phyloP scores from a whole-genome alignment of 1,140 invertebrate genomes.

The Mizuhopecten yessoensis region DNA sequence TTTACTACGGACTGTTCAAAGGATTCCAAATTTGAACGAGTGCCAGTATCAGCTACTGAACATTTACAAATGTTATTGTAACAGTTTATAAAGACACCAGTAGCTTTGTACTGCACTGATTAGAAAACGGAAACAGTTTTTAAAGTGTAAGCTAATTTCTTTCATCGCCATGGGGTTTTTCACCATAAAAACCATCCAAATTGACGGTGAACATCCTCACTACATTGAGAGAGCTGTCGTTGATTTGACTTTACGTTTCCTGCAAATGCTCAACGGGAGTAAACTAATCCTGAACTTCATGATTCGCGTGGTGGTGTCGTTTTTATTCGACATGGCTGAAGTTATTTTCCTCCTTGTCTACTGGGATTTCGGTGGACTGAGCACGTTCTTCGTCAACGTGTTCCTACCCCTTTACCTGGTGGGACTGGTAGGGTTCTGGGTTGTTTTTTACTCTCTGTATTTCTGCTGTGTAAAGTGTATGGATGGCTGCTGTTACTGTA shows the following conservation, averaged over 20 bases:
- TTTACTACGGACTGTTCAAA: too few species aligned
- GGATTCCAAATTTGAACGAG: too few species aligned
- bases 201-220: neutral
- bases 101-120: too few species aligned
- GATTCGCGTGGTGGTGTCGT: neutral
- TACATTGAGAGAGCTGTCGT: slow-evolving; percentile 2
- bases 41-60: too few species aligned
- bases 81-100: too few species aligned
- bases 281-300: neutral
- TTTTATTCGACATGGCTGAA: neutral
- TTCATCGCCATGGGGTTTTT: neutral
- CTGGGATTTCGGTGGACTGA: neutral
- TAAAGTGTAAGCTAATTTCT: too few species aligned
- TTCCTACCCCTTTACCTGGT: neutral
- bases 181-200: slow-evolving; percentile 30
- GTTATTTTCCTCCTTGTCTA: neutral
- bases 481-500: neutral
- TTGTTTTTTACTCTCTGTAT: neutral
- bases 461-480: neutral
- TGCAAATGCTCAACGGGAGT: neutral
- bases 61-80: too few species aligned
- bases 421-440: neutral
- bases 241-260: neutral
- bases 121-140: too few species aligned
- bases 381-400: neutral